These are phyloP conservation scores for Rafetus swinhoei DNA, from an alignment of 2,113 vertebrate species.

Conservation along the genomic window DNA sequence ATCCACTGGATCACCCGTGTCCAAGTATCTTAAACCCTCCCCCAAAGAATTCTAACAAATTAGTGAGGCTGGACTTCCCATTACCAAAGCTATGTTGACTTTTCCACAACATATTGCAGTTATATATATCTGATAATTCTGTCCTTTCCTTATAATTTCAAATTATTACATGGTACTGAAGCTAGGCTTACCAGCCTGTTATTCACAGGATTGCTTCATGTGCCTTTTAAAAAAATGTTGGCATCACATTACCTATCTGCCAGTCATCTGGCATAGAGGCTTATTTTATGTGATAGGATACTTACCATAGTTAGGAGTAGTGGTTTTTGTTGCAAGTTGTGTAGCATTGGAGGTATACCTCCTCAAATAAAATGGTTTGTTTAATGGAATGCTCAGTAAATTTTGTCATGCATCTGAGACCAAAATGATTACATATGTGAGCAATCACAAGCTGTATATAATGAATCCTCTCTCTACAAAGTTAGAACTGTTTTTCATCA, in stretches of 20 bases:
- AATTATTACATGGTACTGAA: neutral
- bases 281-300: neutral
- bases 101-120: neutral
- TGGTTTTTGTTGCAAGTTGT: fast-evolving
- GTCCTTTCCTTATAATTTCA: neutral
- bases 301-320: neutral
- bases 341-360: neutral
- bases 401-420: fast-evolving
- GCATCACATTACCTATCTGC: neutral
- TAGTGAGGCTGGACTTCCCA: neutral
- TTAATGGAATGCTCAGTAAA: fast-evolving
- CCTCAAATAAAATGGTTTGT: neutral
- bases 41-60: neutral
- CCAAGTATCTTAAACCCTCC: neutral
- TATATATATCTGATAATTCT: neutral
- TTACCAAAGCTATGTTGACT: neutral
- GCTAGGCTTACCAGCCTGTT: neutral
- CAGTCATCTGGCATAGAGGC: neutral
- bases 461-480: neutral
- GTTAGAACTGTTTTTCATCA: neutral
- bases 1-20: neutral
- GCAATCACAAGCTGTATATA: neutral
- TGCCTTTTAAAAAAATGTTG: neutral
- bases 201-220: neutral
- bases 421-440: neutral